phyloP scores from a whole-genome alignment of 2,113 vertebrate species.

The Eulacestoma nigropectus region DNA sequence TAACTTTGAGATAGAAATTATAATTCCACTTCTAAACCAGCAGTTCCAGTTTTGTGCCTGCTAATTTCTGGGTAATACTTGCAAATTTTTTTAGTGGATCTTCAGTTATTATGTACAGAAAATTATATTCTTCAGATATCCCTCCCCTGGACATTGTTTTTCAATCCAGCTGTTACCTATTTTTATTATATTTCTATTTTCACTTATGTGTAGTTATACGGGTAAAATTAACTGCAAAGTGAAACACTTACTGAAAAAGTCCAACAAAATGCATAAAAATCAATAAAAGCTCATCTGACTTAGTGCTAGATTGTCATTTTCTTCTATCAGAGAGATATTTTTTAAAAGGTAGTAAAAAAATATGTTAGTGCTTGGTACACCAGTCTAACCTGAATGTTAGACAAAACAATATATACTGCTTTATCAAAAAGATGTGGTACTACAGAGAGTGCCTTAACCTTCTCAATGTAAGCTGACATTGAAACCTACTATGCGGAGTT shows the following conservation, averaged over 20 bases:
- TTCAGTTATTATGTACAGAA: neutral
- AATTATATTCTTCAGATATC: neutral
- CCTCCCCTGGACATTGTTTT: neutral
- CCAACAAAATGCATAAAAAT: neutral
- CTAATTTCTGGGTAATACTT: neutral
- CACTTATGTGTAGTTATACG: neutral
- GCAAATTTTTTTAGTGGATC: neutral
- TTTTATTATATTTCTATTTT: neutral
- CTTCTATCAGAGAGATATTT: neutral
- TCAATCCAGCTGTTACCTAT: neutral
- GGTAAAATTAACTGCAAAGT: neutral
- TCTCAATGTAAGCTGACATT: neutral
- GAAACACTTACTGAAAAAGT: neutral
- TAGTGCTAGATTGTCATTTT: neutral
- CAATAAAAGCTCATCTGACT: neutral
- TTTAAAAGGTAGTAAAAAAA: neutral
- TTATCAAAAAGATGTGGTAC: neutral
- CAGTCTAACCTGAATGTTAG: neutral
- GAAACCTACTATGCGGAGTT: neutral
- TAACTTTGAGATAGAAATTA: neutral
- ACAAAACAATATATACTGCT: neutral
- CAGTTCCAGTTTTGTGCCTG: neutral
- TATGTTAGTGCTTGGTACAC: neutral
- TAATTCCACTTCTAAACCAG: neutral
- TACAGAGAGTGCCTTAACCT: neutral